Percentiles rank a stretch among this genome's conserved stretches.
These are phyloP conservation scores for Malacoraja senta DNA, from an alignment of 2,797 vertebrate genomes.

Conservation along the genomic window DNA sequence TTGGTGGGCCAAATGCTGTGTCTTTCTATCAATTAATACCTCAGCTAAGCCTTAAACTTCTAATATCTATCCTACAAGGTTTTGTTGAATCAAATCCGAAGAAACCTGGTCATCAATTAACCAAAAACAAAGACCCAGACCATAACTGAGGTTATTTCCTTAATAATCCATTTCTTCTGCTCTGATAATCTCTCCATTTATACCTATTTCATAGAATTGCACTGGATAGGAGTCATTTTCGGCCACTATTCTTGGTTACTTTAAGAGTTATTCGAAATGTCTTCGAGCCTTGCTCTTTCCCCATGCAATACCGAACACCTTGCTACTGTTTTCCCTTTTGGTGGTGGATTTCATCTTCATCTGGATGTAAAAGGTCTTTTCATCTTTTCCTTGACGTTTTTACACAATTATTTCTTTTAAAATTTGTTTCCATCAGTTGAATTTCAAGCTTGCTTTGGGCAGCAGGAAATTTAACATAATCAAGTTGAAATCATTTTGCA, in stretches of 20 bases:
- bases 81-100: background rate
- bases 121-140: background rate
- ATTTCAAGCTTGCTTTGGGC: background rate
- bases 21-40: background rate
- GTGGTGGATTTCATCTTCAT: background rate
- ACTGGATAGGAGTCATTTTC: background rate
- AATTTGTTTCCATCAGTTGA: background rate
- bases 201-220: background rate
- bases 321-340: background rate
- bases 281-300: background rate
- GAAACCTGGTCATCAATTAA: background rate
- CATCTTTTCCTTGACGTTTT: background rate
- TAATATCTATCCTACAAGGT: background rate
- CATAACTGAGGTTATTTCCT: background rate
- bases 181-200: background rate
- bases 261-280: background rate
- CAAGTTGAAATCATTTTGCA: background rate
- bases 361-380: too few species aligned
- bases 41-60: background rate
- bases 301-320: background rate
- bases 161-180: too few species aligned
- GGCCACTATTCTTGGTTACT: background rate
- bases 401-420: background rate
- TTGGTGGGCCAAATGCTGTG: too few species aligned
- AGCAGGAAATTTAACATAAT: background rate